These are phyloP conservation scores for Eptesicus fuscus DNA, from an alignment of 2,113 vertebrate genomes.

Conservation along the genomic window DNA sequence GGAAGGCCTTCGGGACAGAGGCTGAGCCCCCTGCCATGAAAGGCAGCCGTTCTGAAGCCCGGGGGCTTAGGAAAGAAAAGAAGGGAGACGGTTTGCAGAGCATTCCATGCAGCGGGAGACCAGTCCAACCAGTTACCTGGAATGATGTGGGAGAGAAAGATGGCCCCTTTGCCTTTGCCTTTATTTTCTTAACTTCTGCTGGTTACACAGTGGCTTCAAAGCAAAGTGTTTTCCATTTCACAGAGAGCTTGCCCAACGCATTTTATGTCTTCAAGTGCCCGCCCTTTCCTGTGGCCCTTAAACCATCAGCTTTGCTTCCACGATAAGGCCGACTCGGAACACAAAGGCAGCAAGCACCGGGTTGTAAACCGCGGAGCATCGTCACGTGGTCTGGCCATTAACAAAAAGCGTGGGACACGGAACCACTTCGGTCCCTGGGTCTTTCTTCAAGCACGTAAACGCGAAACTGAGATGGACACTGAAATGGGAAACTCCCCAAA, in stretches of 20 bases:
- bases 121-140: not conserved
- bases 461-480: not conserved
- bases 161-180: not conserved
- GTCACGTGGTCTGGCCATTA: not conserved
- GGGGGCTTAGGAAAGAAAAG: not conserved
- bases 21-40: constrained; percentile 28
- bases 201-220: not conserved
- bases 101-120: not conserved
- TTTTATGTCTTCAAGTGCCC: not conserved
- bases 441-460: not conserved
- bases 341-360: not conserved
- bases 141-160: constrained; percentile 18
- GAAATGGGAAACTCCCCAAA: not conserved
- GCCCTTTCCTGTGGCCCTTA: not conserved
- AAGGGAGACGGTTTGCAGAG: not conserved
- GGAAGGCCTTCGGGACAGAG: not conserved
- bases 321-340: constrained; percentile 6
- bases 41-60: constrained; percentile 28
- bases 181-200: not conserved
- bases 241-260: not conserved
- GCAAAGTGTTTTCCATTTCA: constrained; percentile 31
- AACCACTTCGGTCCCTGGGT: not conserved
- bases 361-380: not conserved
- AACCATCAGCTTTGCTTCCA: constrained; percentile 11
- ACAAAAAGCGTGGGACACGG: not conserved